Conservation (phyloP, 1,140 invertebrate genomes). For the Eufriesea mexicana region DNA sequence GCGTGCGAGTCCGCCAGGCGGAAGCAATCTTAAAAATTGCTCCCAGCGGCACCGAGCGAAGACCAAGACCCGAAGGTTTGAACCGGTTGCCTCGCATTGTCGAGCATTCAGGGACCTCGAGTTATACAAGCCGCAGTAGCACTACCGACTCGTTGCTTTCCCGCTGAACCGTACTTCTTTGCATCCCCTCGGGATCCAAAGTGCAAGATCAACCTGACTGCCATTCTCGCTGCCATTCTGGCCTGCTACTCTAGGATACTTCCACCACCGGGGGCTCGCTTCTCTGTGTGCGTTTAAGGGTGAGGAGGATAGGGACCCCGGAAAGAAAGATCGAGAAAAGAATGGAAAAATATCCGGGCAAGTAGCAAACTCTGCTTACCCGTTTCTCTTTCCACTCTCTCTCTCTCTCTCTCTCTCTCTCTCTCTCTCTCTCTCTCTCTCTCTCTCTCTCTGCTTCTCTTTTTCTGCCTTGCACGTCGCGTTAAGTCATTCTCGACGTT, state of each 20-base stretch:
- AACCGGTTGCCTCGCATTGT: constrained; percentile 57
- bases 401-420: too few species aligned
- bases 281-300: constrained; percentile 45
- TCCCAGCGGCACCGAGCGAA: constrained; percentile 58
- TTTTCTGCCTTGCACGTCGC: constrained; percentile 9
- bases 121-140: constrained; percentile 47
- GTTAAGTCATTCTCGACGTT: constrained; percentile 49
- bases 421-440: too few species aligned
- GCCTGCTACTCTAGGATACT: constrained; percentile 55
- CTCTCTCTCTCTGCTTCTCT: not conserved
- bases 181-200: constrained; percentile 58
- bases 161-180: constrained; percentile 60
- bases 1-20: constrained; percentile 38
- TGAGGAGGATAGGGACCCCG: constrained; percentile 28
- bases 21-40: constrained; percentile 75
- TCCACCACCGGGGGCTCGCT: constrained; percentile 24
- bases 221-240: constrained; percentile 55
- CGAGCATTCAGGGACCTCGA: constrained; percentile 59
- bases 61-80: constrained; percentile 56
- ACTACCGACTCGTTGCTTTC: constrained; percentile 45
- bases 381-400: not conserved
- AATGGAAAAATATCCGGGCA: constrained; percentile 56
- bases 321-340: constrained; percentile 50
- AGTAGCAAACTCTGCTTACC: constrained; percentile 44
- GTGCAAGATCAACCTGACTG: constrained; percentile 60